Conservation (phyloP, 2,888 invertebrate species). For the Mylabris sibirica region DNA sequence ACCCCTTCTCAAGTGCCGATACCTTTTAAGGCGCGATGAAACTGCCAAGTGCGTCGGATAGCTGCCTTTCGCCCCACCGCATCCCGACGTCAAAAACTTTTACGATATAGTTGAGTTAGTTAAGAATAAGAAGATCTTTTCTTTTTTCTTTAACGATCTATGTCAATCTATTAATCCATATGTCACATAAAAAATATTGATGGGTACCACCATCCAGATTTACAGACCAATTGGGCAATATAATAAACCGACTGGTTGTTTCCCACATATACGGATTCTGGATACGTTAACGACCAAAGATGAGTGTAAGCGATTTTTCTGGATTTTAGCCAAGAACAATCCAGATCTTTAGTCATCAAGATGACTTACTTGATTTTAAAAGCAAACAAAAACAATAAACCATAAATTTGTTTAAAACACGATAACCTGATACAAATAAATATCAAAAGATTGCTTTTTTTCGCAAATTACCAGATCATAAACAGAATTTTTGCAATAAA, state of each 20-base stretch:
- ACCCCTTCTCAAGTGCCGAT: slow-evolving; percentile 61
- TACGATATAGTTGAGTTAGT: slow-evolving; percentile 10
- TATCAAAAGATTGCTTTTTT: neutral
- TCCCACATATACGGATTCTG: neutral
- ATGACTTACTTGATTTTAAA: neutral
- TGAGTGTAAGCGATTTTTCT: neutral
- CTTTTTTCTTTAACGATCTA: neutral
- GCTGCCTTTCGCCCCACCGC: slow-evolving; percentile 47
- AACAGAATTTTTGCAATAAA: neutral
- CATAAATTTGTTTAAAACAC: neutral
- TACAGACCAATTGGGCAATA: neutral
- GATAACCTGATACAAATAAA: neutral
- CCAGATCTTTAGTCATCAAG: neutral
- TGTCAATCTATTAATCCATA: slow-evolving; percentile 2
- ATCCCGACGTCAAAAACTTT: slow-evolving; percentile 31
- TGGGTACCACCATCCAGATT: neutral
- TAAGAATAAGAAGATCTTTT: neutral
- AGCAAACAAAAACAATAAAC: slow-evolving; percentile 4
- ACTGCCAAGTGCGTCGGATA: slow-evolving; percentile 60
- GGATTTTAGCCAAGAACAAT: neutral
- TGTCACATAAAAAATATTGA: neutral
- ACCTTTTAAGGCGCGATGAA: slow-evolving; percentile 61
- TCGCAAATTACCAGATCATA: neutral
- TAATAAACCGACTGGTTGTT: neutral
- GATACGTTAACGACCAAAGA: neutral